Evolutionary conservation across 2,797 vertebrate species (phyloP).

Genomic region (Mallotus villosus): DNA sequence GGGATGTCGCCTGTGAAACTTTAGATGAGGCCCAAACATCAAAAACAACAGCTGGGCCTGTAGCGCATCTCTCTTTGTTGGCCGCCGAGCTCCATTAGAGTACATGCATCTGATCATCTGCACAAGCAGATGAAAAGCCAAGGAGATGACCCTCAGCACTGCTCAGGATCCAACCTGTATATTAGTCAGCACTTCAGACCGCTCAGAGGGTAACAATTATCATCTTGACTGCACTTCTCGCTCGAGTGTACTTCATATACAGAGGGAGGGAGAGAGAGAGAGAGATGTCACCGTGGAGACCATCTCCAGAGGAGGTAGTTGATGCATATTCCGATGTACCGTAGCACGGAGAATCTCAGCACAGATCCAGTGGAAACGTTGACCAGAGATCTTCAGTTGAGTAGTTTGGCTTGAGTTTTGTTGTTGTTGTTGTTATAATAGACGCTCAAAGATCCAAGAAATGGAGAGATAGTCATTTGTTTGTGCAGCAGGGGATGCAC

Average conservation of each 20-base stretch:
- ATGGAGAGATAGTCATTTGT: slow-evolving; percentile 25
- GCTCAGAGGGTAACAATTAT: neutral
- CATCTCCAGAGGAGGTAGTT: neutral
- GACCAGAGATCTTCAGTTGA: too few relatives aligned
- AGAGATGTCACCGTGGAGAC: neutral
- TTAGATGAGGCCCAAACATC: neutral
- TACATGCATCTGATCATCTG: too few relatives aligned
- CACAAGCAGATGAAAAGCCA: too few relatives aligned
- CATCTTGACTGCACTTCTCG: neutral
- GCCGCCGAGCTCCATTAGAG: too few relatives aligned
- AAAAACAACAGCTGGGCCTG: neutral
- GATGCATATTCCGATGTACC: neutral
- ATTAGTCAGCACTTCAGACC: slow-evolving; percentile 10
- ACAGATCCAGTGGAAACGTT: too few relatives aligned
- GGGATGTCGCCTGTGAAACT: too few relatives aligned
- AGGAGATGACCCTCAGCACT: too few relatives aligned
- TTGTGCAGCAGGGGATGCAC: too few relatives aligned
- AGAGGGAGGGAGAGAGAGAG: slow-evolving; percentile 17
- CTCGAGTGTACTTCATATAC: slow-evolving; percentile 2
- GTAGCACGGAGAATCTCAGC: too few relatives aligned
- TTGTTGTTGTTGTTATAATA: slow-evolving; percentile 1
- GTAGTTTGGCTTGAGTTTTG: slow-evolving; percentile 19
- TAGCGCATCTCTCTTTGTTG: too few relatives aligned
- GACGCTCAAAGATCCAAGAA: slow-evolving; percentile 16
- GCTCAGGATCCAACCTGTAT: neutral